Evolutionary conservation across 35 echinoderm and acorn worm species (phyloP), one percentile per base, ranked within the genome.

Genomic region (Heliocidaris erythrogramma): DNA sequence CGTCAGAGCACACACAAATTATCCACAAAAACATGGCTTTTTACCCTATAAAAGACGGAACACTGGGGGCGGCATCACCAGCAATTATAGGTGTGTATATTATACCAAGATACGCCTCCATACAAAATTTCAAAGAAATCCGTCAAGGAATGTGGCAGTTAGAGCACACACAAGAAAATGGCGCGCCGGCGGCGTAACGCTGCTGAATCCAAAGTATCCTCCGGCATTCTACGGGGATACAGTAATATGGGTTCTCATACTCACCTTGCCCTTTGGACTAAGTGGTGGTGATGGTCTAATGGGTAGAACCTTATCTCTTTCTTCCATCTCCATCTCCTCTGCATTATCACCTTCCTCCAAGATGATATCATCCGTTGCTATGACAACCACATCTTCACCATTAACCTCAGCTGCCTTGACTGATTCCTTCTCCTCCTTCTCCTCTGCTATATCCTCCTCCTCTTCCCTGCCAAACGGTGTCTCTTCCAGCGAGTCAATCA

Each of bases 291-390:
- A 92, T 30, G 31, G n/a, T 89, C 31, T 32, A 9, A 92, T 92
- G 48, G 91, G 91, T 49, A 53, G 49, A 30, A 92, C 91, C 24
- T 59, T 92, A 48, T 92, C 91, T n/a, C 91, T 92, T 52, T 92
- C 94, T 48, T 95, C 87, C 29, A 95, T 88, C 69, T 49, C 49
- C 21, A 95, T 14, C 84, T 87, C 87, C 49, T 60, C 47, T 5
- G 52, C 88, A 47, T 95, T 88, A 31, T 31, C 30, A n/a, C 30
- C 53, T 50, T 95, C 88, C 30, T 92, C 91, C 49, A 92, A 48
- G 49, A 92, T 92, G 52, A 52, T 95, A 17, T 95, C 94, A n/a
- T 92, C 90, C 9, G 48, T 48, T 42, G 17, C 48, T 30, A 94
- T n/a, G 32, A 90, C 59, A 47, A 53, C 21, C 31, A 95, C 49